phyloP scores from a whole-genome alignment of 2,797 vertebrate species.

The Gallinago stenura region DNA sequence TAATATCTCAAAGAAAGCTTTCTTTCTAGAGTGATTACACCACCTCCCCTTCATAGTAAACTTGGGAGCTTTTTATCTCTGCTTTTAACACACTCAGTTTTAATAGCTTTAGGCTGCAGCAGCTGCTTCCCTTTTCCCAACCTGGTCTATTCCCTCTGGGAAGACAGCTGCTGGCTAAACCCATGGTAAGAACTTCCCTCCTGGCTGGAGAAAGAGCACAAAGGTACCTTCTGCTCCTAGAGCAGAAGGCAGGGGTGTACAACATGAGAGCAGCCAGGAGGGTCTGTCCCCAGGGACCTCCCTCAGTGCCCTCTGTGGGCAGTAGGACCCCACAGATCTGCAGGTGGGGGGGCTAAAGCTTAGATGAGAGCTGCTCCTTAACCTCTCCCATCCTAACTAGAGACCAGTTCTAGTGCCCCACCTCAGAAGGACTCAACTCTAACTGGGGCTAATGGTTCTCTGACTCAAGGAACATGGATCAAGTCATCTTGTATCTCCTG shows the following conservation, averaged over 20 bases:
- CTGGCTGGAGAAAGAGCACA: accelerated
- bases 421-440: not conserved
- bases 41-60: accelerated
- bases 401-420: not conserved
- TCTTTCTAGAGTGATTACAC: accelerated
- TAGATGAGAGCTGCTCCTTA: not conserved
- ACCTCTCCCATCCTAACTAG: accelerated
- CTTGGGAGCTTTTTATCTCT: accelerated
- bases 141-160: accelerated
- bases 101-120: accelerated
- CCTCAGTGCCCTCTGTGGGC: accelerated
- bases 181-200: accelerated
- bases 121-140: not conserved
- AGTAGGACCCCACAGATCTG: not conserved
- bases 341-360: accelerated
- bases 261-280: not conserved
- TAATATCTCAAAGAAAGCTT: accelerated
- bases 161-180: not conserved
- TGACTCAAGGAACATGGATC: not conserved
- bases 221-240: accelerated
- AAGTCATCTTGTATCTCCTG: not conserved
- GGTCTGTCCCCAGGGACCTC: accelerated
- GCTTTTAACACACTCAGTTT: accelerated
- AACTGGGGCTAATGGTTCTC: not conserved
- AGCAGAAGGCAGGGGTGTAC: no score